Base-by-base conservation (phyloP, 1,140 invertebrate genomes). In the Dufourea novaeangliae region DNA sequence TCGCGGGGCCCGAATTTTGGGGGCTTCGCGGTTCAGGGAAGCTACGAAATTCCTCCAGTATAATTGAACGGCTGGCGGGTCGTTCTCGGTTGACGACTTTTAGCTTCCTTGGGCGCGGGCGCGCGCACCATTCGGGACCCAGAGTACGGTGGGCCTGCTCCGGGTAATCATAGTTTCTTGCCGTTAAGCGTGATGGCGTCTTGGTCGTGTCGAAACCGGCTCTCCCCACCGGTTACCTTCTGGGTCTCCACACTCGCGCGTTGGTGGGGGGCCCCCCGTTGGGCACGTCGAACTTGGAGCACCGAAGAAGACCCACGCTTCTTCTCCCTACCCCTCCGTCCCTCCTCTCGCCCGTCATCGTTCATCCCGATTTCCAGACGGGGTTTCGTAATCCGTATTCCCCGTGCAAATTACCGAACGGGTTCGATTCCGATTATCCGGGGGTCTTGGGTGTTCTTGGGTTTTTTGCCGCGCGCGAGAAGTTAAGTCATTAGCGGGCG, bases 161-260 rank as follows among this genome's bases (percentile, higher is more conserved):
- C n/a, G 61, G 73, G 66, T 92, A 91, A 92, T 92, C 86, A 90
- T 91, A 91, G 89, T 91, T 91, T 90, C 85, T 88, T 88, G 83
- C 82, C 82, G 41, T 75, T 71, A 79, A 86, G 78, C 85, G 89
- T 88, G 89, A 92, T 92, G 91, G 91, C 90, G 90, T 87, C 88
- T 83, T 74, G 82, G 80, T 88, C 86, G 82, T n/a, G n/a, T 85
- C 10, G 86, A 86, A 92, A 92, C 92, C 92, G 91, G 91, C 92
- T 92, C 86, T 90, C 90, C 90, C 90, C 88, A 86, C 91, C 73
- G 79, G n/a, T n/a, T n/a, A n/a, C n/a, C n/a, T n/a, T n/a, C 32
- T 17, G 11, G 34, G 29, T 5, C 8, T 27, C 25, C 37, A 44
- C 39, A 77, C 59, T 46, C 63, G 44, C 70, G 70, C 12, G 27